Evolutionary conservation across 2,797 vertebrate genomes (phyloP).

Genomic region (Melanotaenia pygmaea): DNA sequence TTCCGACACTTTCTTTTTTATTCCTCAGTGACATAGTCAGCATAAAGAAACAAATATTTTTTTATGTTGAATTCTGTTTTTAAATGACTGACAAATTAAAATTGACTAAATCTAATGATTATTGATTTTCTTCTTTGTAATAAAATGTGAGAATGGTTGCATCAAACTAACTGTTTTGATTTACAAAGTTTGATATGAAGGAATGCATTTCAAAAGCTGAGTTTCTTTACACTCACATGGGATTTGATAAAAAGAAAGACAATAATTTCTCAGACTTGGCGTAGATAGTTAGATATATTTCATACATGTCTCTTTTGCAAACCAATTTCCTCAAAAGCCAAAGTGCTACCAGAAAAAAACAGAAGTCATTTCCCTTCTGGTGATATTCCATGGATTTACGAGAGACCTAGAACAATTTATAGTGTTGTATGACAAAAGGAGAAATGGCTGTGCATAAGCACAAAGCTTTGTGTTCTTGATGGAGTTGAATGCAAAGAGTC

Average conservation of each 20-base stretch:
- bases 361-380: conserved; percentile 69
- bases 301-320: conserved; percentile 74
- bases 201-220: neutral
- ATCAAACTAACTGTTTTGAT: neutral
- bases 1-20: neutral
- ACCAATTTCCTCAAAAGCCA: conserved; percentile 74
- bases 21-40: neutral
- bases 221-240: conserved; percentile 36
- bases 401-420: conserved; percentile 60
- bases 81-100: conserved; percentile 24
- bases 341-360: conserved; percentile 64
- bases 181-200: neutral
- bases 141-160: neutral
- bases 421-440: conserved; percentile 57
- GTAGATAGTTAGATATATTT: conserved; percentile 67
- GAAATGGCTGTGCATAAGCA: conserved; percentile 48
- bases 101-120: conserved; percentile 14
- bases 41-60: conserved; percentile 3
- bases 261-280: conserved; percentile 53
- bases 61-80: conserved; percentile 4
- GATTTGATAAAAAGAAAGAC: conserved; percentile 50
- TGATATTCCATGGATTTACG: conserved; percentile 69
- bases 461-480: conserved; percentile 62
- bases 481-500: conserved; percentile 50
- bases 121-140: conserved; percentile 39